Evolutionary conservation across 2,797 vertebrate genomes (phyloP), one percentile per base, ranked within the genome.

Genomic region (Melanotaenia parkinsoni): DNA sequence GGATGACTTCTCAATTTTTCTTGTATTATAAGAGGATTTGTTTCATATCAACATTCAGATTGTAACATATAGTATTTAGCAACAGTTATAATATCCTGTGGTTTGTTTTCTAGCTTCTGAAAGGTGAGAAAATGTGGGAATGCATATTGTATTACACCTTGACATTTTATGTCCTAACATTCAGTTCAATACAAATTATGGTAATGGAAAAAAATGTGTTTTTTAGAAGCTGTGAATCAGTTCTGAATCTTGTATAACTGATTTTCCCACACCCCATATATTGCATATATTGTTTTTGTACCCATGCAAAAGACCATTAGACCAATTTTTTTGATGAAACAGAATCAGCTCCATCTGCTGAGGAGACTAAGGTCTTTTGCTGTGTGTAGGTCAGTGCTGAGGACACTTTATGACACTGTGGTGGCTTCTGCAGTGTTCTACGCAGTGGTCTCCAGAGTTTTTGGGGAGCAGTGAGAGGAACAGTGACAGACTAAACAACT

Each of bases 81-180:
- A 20, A 45, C 43, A 45, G 16, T 26, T 54, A 5, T 24, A 3
- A 24, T 3, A 24, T 22, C 24, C 59, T 61, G 28, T 14, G 12
- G 35, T 63, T 10, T 14, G 54, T 26, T 75, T 63, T 72, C 66
- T 32, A 66, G 64, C 33, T 32, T 67, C 32, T 63, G 30, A 87
- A 86, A 87, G 79, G 76, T 84, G 77, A 83, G 45, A 47, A 67
- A 64, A 70, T 75, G 70, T 51, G 56, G 18, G 11, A 53, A 54
- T 26, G 12, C 51, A 26, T 26, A 26, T 28, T 3, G 22, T 54
- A 28, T 53, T 51, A 59, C 50, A 38, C 9, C 14, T 24, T 82
- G 66, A 76, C 50, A 82, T 85, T 79, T 81, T 47, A 61, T 70
- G 58, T 32, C 22, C 67, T 20, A 22, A 50, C 12, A 43, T 43